A percentile compares a stretch with the other conserved stretches of the same genome.
Evolutionary conservation across 2,888 invertebrate genomes (phyloP).

Genomic region (Nephrotoma appendiculata): DNA sequence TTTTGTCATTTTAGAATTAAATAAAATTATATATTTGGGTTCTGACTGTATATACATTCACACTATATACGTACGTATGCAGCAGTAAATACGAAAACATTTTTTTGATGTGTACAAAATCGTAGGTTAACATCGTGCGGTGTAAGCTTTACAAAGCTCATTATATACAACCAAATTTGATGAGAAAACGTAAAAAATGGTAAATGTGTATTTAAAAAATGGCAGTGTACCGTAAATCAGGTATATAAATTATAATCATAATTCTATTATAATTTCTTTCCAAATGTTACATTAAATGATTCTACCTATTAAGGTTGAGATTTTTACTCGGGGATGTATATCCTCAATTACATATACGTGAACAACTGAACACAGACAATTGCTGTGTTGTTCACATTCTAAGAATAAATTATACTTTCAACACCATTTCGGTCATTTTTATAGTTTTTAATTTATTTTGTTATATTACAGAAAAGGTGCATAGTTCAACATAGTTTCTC

Average conservation of each 20-base stretch:
- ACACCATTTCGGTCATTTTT: neutral
- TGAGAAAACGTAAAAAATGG: neutral
- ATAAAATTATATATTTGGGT: neutral
- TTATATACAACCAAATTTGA: neutral
- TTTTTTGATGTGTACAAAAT: neutral
- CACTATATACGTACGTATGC: neutral
- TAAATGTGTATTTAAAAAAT: neutral
- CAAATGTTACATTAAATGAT: neutral
- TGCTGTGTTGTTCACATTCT: neutral
- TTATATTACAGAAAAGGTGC: neutral
- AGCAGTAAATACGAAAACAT: neutral
- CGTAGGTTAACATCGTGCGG: neutral
- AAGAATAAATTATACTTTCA: neutral
- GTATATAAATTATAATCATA: neutral
- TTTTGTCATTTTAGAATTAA: neutral
- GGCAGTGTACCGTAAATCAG: neutral
- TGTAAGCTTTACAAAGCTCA: neutral
- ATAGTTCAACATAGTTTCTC: neutral
- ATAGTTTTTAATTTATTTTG: neutral
- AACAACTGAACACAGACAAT: neutral
- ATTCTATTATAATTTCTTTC: neutral
- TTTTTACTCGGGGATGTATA: neutral
- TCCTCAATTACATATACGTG: neutral
- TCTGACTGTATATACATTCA: neutral
- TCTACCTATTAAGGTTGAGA: neutral